These are phyloP conservation scores for Pogonocherus hispidulus DNA, from an alignment of 2,888 invertebrate genomes.

Conservation along the genomic window DNA sequence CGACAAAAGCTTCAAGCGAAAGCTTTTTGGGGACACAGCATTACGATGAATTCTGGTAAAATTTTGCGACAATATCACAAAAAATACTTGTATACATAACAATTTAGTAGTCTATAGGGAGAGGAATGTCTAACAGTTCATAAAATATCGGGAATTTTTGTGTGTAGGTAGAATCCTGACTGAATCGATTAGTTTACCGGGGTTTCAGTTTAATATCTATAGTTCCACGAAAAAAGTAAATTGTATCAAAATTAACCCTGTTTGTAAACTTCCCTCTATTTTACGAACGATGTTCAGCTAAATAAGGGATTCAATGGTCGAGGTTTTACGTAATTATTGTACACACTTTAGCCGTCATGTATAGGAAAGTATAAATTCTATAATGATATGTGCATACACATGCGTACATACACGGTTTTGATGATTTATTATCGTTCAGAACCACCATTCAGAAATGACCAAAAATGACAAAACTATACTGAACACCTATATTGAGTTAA, in stretches of 20 bases:
- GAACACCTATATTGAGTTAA: no score
- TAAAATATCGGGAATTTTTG: constrained; percentile 49
- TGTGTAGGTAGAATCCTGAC: not conserved
- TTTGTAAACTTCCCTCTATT: constrained; percentile 42
- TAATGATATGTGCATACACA: constrained; percentile 68
- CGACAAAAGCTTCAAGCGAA: constrained; percentile 36
- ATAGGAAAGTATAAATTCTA: constrained; percentile 68
- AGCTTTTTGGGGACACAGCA: constrained; percentile 19
- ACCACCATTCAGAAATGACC: constrained; percentile 32
- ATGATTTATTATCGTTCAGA: constrained; percentile 43
- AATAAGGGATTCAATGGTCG: constrained; percentile 63
- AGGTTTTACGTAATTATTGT: constrained; percentile 62
- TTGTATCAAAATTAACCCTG: constrained; percentile 36
- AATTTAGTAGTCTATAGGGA: constrained; percentile 65
- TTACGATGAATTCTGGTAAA: constrained; percentile 37
- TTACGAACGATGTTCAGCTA: constrained; percentile 50
- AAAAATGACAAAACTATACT: no score
- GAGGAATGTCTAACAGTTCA: constrained; percentile 58
- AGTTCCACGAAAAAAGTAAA: constrained; percentile 20
- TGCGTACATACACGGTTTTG: constrained; percentile 61
- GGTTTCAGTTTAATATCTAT: not conserved
- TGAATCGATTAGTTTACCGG: no score
- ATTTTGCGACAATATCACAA: constrained; percentile 59
- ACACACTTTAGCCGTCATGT: constrained; percentile 62
- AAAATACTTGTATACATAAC: constrained; percentile 65